Conservation (phyloP, 2,888 invertebrate genomes). For the Eustalomyia histrio region DNA sequence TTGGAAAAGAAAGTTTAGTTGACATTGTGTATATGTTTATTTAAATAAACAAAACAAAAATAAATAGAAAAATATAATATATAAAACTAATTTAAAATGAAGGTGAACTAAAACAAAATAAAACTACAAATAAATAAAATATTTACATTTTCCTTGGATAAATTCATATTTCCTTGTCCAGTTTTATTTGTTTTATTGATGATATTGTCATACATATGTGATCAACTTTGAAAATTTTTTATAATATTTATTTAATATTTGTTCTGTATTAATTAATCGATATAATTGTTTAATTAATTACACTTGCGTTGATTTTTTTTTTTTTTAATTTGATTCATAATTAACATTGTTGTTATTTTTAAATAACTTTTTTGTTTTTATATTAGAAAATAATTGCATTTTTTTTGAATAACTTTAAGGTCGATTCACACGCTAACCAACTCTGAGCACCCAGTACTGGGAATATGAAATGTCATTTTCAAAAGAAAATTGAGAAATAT, state of each 20-base stretch:
- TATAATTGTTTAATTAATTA: not conserved
- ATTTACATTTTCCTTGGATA: slow-evolving; percentile 68
- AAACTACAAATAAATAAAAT: slow-evolving; percentile 44
- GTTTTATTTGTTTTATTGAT: slow-evolving; percentile 10
- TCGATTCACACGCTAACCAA: too few species aligned
- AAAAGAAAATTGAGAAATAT: too few species aligned
- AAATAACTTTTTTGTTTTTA: too few species aligned
- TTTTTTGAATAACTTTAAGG: not conserved
- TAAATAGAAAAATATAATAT: not conserved
- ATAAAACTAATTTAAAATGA: slow-evolving; percentile 50
- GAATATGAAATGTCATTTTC: too few species aligned
- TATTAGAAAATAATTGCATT: not conserved
- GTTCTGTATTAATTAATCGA: not conserved
- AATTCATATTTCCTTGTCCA: slow-evolving; percentile 66
- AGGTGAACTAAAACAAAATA: slow-evolving; percentile 55
- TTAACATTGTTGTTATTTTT: too few species aligned
- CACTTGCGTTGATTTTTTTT: not conserved
- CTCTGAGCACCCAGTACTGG: too few species aligned
- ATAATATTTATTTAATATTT: not conserved
- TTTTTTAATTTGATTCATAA: too few species aligned
- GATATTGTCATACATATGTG: not conserved
- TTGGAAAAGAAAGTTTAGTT: slow-evolving; percentile 46
- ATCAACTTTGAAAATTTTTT: not conserved
- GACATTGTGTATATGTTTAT: slow-evolving; percentile 37
- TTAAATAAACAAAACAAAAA: slow-evolving; percentile 23